Base-by-base conservation (phyloP, 1,140 invertebrate genomes). In the Calliopsis andreniformis region DNA sequence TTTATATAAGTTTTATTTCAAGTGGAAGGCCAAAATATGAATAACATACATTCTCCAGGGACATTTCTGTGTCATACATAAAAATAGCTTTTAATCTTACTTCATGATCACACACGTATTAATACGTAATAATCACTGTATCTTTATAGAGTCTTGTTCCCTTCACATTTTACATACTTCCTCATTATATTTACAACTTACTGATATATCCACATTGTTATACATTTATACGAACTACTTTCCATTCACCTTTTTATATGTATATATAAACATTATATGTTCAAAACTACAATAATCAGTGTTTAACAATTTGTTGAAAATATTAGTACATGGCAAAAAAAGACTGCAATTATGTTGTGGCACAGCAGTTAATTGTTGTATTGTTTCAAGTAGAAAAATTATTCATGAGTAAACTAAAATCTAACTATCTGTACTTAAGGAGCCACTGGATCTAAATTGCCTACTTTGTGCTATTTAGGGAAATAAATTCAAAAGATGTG, bases 31-130 rank as follows among this genome's bases (percentile, higher is more conserved):
- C 72, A 83, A 80, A 78, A 80, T 83, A 35, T 28, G 78, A 35
- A 61, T 25, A 78, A 73, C 59, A 67, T 72, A 83, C 67, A 79
- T 67, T 67, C 58, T 66, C 55, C 56, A 80, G 69, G 56, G 79
- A 86, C 62, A 64, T 72, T 79, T 82, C 75, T 45, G 76, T 70
- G 70, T 56, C 69, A 81, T 81, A 86, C 86, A 83, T 79, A 84
- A 88, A 88, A 88, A 88, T 87, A 87, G 79, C 70, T 87, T 80
- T 84, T 76, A 72, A 83, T 87, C 42, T 84, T 75, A 84, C 63
- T 80, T 64, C 45, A 71, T 84, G 42, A 77, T 64, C 45, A 66
- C 76, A 55, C 45, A 42, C 47, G n/a, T 79, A 76, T 53, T 28
- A 56, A 68, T 72, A 53, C 78, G 42, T 55, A 72, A 72, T 68